phyloP scores from a whole-genome alignment of 2,113 vertebrate genomes.

The Megaceryle torquata region DNA sequence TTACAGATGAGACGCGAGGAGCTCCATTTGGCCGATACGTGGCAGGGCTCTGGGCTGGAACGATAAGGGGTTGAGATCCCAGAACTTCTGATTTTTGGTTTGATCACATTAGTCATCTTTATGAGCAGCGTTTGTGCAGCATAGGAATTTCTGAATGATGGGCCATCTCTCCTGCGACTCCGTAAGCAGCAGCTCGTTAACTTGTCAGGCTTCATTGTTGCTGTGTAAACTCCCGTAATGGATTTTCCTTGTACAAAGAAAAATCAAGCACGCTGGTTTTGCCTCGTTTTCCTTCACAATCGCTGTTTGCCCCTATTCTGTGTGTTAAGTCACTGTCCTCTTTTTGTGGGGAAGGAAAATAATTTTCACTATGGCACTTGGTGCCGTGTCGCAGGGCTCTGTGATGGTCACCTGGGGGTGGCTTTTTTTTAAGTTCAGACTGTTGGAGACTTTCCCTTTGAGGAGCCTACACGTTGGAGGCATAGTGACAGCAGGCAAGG shows the following conservation, averaged over 20 bases:
- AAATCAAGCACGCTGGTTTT: background rate
- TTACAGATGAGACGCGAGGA: too few species aligned
- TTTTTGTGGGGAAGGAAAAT: background rate
- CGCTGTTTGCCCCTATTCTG: background rate
- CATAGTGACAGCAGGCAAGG: background rate
- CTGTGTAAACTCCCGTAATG: constrained; percentile 6
- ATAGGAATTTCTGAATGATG: background rate
- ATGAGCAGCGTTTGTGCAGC: background rate
- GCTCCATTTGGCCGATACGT: too few species aligned
- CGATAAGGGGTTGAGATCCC: too few species aligned
- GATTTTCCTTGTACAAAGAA: constrained; percentile 31
- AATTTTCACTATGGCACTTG: background rate
- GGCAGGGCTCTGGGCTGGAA: too few species aligned
- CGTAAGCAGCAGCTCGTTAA: background rate
- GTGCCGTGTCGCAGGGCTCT: accelerated
- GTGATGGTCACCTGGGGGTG: background rate
- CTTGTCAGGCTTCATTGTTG: constrained; percentile 10
- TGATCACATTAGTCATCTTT: background rate
- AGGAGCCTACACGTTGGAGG: background rate
- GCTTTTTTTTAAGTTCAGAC: background rate
- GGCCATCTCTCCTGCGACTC: background rate
- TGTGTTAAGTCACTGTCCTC: background rate
- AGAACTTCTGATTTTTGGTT: background rate
- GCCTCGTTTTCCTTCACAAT: background rate
- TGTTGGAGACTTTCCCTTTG: background rate